Percentiles rank a stretch among this genome's conserved stretches.
phyloP scores from a whole-genome alignment of 2,888 invertebrate species.

The Brenthis daphne region DNA sequence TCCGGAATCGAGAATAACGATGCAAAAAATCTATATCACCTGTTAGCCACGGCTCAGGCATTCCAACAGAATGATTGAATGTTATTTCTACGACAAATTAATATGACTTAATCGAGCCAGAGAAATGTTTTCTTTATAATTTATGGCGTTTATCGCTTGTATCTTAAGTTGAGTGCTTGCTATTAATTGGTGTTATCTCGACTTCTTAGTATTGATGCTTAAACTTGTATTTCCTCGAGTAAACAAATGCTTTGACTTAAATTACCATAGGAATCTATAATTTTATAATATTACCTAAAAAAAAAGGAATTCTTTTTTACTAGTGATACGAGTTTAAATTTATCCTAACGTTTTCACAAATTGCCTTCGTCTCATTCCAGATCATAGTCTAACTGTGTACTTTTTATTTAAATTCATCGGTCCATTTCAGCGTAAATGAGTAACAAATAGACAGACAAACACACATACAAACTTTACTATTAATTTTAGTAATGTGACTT shows the following conservation, averaged over 20 bases:
- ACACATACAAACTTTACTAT: too few species aligned
- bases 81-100: conserved; percentile 41
- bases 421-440: too few species aligned
- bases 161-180: conserved; percentile 26
- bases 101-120: conserved; percentile 39
- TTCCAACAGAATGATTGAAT: conserved; percentile 32
- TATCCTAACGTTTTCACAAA: too few species aligned
- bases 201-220: conserved; percentile 24
- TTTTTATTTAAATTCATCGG: too few species aligned
- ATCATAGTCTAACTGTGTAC: too few species aligned
- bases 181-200: conserved; percentile 30
- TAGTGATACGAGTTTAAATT: too few species aligned
- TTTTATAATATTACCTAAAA: too few species aligned
- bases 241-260: conserved; percentile 12
- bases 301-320: too few species aligned
- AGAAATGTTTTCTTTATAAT: conserved; percentile 35
- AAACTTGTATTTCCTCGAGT: conserved; percentile 12
- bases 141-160: conserved; percentile 34
- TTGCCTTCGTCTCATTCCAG: too few species aligned
- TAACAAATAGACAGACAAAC: too few species aligned
- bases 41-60: conserved; percentile 25
- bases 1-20: conserved; percentile 27
- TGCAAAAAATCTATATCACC: conserved; percentile 33
- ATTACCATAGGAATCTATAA: neutral
- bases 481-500: too few species aligned